Base-by-base conservation (phyloP, 2,113 vertebrate genomes). In the Hippocampus barbouri region DNA sequence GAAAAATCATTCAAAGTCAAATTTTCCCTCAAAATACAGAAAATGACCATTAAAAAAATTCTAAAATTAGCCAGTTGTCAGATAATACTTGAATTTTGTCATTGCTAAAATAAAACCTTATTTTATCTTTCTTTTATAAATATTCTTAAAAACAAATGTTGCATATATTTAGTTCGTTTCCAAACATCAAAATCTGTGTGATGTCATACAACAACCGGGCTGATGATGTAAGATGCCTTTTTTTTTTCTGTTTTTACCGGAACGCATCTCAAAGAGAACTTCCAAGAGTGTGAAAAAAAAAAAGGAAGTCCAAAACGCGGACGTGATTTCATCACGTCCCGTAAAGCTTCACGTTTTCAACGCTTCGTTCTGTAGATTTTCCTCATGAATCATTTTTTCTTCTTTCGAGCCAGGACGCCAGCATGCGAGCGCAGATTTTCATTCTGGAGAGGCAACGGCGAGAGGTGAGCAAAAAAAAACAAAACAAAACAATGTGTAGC, bases 361-460 rank as follows among this genome's bases (percentile, higher is more conserved):
- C 20, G 10, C 18, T 41, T 64, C 10, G 8, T 12, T n/a, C 30
- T 40, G 5, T 21, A 10, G 43, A 27, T 61, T 34, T 34, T 59
- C 8, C 2, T 43, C 2, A 43, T 61, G 1, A 61, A 14, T 0
- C 11, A 1, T 18, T 21, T 63, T 4, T 41, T n/a, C 2, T 62
- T 5, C 11, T 64, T 4, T 64, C 38, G 62, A 64, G 10, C 30
- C 34, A 21, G 8, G 8, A 43, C 38, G 11, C 10, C 62, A 43
- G 11, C 40, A 41, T 41, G 38, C 61, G 20, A 63, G 20, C 8
- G 11, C 38, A 43, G 9, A n/a, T 64, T 41, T 64, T 23, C 20
- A 43, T 64, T 23, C 38, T 64, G 38, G 62, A 64, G 62, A 43
- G 21, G 62, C 62, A 64, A 23, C 62, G 62, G 40, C 62, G n/a